phyloP scores from a whole-genome alignment of 2,113 vertebrate species.

The Dromaius novaehollandiae region DNA sequence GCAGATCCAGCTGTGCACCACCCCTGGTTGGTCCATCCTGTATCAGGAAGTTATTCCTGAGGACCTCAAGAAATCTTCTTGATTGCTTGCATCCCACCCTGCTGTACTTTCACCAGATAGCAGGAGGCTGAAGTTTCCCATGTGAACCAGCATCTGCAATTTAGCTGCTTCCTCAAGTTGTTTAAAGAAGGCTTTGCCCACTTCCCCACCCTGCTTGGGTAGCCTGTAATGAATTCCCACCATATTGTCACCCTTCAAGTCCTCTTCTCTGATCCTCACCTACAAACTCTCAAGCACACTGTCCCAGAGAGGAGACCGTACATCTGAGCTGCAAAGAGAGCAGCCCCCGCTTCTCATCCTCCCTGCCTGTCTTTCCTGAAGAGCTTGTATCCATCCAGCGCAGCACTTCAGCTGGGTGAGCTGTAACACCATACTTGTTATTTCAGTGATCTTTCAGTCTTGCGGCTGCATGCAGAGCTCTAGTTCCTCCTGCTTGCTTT shows the following conservation, averaged over 20 bases:
- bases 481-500: background rate
- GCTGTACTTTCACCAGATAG: background rate
- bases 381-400: background rate
- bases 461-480: background rate
- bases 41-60: background rate
- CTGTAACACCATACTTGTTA: background rate
- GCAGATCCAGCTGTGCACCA: background rate
- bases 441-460: background rate
- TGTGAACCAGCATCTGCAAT: background rate
- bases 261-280: background rate
- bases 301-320: background rate
- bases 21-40: background rate
- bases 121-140: background rate
- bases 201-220: background rate
- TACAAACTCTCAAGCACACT: background rate
- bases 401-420: background rate
- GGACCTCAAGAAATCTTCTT: background rate
- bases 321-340: rapidly evolving
- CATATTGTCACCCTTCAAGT: background rate
- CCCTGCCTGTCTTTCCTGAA: background rate
- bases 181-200: background rate
- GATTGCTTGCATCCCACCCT: background rate
- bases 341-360: background rate
- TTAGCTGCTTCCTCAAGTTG: background rate
- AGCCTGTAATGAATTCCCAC: background rate